Conservation (phyloP, 2,797 vertebrate genomes). For the Oreonectes daqikongensis region DNA sequence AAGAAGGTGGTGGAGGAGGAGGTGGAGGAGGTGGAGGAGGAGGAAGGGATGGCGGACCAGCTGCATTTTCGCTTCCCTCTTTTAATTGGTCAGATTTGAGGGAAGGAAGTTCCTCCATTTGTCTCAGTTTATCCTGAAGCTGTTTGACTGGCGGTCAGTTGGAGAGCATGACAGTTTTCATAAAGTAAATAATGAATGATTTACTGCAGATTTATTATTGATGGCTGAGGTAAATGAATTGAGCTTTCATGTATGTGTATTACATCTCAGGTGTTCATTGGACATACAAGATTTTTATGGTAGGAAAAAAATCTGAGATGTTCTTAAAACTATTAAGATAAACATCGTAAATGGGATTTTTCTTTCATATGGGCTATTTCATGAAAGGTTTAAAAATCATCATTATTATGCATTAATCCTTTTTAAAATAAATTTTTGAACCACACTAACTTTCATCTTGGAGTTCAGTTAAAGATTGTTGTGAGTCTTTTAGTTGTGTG, state of each 20-base stretch:
- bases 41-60: background rate
- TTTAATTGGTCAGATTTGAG: constrained; percentile 36
- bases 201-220: background rate
- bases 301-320: too few relatives aligned
- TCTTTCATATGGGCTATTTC: background rate
- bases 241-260: background rate
- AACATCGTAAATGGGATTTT: background rate
- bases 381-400: background rate
- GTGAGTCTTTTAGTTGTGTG: constrained; percentile 62
- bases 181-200: background rate
- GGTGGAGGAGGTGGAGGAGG: constrained; percentile 61
- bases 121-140: constrained; percentile 57
- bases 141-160: constrained; percentile 61
- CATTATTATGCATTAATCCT: background rate
- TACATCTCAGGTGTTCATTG: background rate
- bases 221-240: background rate
- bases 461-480: constrained; percentile 57
- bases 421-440: background rate
- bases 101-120: background rate
- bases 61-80: constrained; percentile 15
- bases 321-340: background rate
- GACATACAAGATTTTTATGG: too few relatives aligned
- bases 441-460: constrained; percentile 71
- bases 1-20: constrained; percentile 61
- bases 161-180: background rate